phyloP scores from a whole-genome alignment of 2,797 vertebrate genomes.

The Myotis myotis region DNA sequence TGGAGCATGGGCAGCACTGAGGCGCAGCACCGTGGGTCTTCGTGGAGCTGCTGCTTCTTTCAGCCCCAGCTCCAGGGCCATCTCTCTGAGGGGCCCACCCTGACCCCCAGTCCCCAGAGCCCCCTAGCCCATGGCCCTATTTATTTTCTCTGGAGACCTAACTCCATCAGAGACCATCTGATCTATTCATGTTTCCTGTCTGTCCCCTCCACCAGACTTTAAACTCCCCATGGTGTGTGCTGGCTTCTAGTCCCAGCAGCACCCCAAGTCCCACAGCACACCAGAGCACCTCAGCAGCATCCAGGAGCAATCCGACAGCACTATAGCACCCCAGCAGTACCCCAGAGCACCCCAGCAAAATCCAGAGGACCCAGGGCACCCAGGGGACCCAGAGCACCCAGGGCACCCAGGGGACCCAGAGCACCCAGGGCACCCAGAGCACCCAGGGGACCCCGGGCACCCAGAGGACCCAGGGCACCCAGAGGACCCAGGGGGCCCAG shows the following conservation, averaged over 20 bases:
- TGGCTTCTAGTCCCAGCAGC: neutral
- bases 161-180: neutral
- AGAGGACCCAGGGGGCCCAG: no score
- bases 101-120: no score
- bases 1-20: neutral
- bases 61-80: neutral
- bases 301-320: neutral
- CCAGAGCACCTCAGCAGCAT: neutral
- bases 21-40: neutral
- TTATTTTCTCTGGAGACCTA: neutral
- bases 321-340: neutral
- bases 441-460: no score
- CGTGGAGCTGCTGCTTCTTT: neutral
- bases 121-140: fast-evolving
- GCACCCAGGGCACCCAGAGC: no score
- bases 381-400: no score
- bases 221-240: neutral
- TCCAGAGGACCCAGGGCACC: no score
- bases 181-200: neutral
- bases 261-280: neutral
- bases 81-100: neutral
- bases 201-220: neutral
- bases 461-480: no score
- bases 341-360: no score
- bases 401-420: no score